Percentiles rank a stretch among this genome's conserved stretches.
These are phyloP conservation scores for Pantala flavescens DNA, from an alignment of 1,140 invertebrate genomes.

Conservation along the genomic window DNA sequence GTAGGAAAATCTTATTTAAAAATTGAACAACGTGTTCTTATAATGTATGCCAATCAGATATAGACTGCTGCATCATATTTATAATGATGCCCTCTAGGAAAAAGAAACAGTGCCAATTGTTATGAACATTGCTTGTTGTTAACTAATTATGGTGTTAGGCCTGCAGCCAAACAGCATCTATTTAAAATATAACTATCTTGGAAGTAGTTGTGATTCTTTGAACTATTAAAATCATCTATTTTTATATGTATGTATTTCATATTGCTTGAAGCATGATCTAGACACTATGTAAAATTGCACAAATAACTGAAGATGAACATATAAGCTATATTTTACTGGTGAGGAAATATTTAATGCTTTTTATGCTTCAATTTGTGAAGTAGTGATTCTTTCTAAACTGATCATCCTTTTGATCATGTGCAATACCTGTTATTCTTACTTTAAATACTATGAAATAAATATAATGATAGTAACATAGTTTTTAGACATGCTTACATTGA, in stretches of 20 bases:
- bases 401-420: not conserved
- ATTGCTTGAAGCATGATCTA: conserved; percentile 5
- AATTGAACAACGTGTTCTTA: not conserved
- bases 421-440: not conserved
- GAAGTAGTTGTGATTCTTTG: not conserved
- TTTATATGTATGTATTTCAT: conserved; percentile 11
- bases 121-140: not conserved
- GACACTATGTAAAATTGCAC: not conserved
- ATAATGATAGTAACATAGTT: not conserved
- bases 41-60: not conserved
- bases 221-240: not conserved
- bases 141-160: not conserved
- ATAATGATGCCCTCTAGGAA: not conserved
- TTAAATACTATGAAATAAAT: not conserved
- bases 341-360: not conserved
- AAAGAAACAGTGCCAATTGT: not conserved
- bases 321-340: not conserved
- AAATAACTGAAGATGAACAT: not conserved
- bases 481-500: not conserved
- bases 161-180: not conserved
- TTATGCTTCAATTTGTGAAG: conserved; percentile 10
- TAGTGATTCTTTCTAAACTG: not conserved
- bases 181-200: not conserved
- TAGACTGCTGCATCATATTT: not conserved
- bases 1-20: not conserved